These are phyloP conservation scores for Scaptomyza flava DNA, from an alignment of 2,888 invertebrate genomes.

Conservation along the genomic window DNA sequence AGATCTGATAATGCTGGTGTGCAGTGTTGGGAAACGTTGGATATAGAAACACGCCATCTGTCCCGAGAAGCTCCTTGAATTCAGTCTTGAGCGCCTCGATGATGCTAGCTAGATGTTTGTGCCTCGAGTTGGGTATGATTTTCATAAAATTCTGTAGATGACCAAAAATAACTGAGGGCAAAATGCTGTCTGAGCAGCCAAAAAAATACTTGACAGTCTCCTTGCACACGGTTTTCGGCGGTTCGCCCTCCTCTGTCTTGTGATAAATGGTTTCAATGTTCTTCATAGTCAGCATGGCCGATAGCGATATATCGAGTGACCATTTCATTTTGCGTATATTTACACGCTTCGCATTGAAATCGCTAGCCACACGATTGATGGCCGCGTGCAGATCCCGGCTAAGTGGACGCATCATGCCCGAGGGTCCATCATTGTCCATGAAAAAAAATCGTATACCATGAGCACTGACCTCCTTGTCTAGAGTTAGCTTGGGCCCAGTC, in stretches of 20 bases:
- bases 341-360: conserved; percentile 85
- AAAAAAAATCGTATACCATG: conserved; percentile 90
- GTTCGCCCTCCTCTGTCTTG: conserved; percentile 87
- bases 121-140: conserved; percentile 86
- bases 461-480: conserved; percentile 85
- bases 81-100: conserved; percentile 87
- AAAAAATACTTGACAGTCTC: conserved; percentile 87
- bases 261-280: conserved; percentile 88
- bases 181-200: conserved; percentile 85
- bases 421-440: conserved; percentile 90
- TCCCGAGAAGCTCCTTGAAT: conserved; percentile 86
- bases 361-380: conserved; percentile 83
- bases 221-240: conserved; percentile 87
- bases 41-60: conserved; percentile 87
- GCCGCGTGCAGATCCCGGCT: conserved; percentile 83
- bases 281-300: conserved; percentile 87
- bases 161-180: conserved; percentile 87
- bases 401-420: conserved; percentile 86
- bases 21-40: conserved; percentile 87
- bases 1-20: conserved; percentile 87
- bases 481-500: conserved; percentile 84
- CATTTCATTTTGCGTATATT: conserved; percentile 88
- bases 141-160: conserved; percentile 87
- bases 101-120: conserved; percentile 85
- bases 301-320: conserved; percentile 87